Percentiles rank a stretch among this genome's conserved stretches.
Evolutionary conservation across 2,113 vertebrate genomes (phyloP).

Genomic region (Microcebus tavaratra): DNA sequence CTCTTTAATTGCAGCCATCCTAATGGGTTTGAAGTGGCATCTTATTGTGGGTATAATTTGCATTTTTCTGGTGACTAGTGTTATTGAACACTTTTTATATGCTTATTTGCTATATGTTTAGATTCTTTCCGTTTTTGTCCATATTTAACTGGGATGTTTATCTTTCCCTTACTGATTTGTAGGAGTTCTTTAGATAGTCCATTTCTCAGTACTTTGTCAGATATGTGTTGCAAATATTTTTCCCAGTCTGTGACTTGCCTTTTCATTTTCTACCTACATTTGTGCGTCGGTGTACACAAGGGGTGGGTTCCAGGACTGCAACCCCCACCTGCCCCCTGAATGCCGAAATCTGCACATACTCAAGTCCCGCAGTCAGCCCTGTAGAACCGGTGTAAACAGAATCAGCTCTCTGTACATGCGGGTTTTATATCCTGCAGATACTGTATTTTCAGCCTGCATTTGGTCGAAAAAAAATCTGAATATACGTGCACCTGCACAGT

Average conservation of each 20-base stretch:
- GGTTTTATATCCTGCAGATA: neutral
- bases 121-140: neutral
- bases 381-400: neutral
- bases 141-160: neutral
- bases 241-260: neutral
- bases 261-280: neutral
- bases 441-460: neutral
- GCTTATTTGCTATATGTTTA: fast-evolving
- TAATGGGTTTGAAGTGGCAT: fast-evolving
- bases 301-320: neutral
- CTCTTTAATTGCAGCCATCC: neutral
- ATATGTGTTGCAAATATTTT: neutral
- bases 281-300: too few relatives aligned
- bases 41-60: fast-evolving
- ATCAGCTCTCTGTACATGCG: neutral
- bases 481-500: neutral
- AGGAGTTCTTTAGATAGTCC: neutral
- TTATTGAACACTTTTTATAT: fast-evolving
- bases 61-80: too few relatives aligned
- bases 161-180: neutral
- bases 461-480: neutral
- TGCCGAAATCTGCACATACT: neutral
- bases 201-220: neutral
- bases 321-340: fast-evolving
- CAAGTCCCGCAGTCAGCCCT: neutral